phyloP scores from a whole-genome alignment of 2,888 invertebrate species.

The Tipula vernalis region DNA sequence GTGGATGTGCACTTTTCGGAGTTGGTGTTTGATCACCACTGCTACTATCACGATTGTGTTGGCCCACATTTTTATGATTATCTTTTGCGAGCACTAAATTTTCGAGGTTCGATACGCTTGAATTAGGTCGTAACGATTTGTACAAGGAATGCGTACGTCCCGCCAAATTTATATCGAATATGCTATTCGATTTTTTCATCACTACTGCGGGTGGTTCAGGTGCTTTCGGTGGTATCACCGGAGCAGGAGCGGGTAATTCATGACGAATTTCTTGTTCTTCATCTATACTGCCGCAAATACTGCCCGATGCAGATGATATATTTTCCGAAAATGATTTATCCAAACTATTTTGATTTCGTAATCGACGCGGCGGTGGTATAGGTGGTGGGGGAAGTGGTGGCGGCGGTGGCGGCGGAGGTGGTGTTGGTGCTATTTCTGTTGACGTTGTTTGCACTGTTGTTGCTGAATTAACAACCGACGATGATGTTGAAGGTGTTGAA shows the following conservation, averaged over 20 bases:
- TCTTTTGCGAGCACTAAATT: slow-evolving; percentile 18
- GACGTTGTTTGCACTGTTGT: neutral
- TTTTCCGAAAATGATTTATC: slow-evolving; percentile 21
- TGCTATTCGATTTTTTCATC: slow-evolving; percentile 9
- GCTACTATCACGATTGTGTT: neutral
- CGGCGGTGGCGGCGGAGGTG: slow-evolving; percentile 26
- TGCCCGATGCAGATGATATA: neutral
- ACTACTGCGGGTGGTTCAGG: slow-evolving; percentile 13
- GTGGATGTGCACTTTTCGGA: slow-evolving; percentile 28
- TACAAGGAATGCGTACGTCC: slow-evolving; percentile 14
- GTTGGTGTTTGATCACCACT: neutral
- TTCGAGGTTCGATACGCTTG: slow-evolving; percentile 32
- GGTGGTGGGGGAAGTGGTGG: slow-evolving; percentile 46
- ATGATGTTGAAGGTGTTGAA: slow-evolving; percentile 12
- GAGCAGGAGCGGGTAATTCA: slow-evolving; percentile 19
- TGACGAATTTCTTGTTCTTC: neutral
- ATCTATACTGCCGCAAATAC: slow-evolving; percentile 9
- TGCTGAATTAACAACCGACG: neutral
- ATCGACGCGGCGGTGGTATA: slow-evolving; percentile 41
- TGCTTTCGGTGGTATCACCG: slow-evolving; percentile 21
- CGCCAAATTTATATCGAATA: neutral
- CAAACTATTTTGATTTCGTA: slow-evolving; percentile 40
- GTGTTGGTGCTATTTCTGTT: neutral
- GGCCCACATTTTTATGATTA: neutral
- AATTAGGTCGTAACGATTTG: slow-evolving; percentile 22